Evolutionary conservation across 2,888 invertebrate genomes (phyloP).

Genomic region (Zygothrica quintamaculata): DNA sequence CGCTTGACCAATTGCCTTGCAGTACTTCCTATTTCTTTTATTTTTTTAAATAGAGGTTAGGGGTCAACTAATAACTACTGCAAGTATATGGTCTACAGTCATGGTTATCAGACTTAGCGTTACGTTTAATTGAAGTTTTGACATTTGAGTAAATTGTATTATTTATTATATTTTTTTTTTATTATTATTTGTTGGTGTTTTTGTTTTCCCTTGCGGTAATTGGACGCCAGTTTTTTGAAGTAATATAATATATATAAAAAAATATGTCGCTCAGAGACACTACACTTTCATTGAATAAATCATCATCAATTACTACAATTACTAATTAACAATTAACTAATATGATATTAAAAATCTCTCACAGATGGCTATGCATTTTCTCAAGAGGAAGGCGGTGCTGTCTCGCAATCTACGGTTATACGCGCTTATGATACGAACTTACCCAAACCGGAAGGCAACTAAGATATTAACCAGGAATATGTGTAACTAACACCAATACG

Average conservation of each 20-base stretch:
- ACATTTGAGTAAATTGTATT: conserved; percentile 25
- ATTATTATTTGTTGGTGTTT: too few species aligned
- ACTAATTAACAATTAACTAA: too few species aligned
- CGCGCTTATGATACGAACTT: conserved; percentile 97
- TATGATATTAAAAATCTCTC: conserved; percentile 19
- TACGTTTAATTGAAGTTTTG: conserved; percentile 40
- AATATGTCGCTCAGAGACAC: conserved; percentile 13
- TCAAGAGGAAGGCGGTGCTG: conserved; percentile 98
- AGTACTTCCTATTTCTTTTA: conserved; percentile 34
- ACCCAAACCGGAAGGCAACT: conserved; percentile 90
- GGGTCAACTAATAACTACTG: conserved; percentile 30
- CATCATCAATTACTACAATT: not conserved
- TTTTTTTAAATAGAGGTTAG: too few species aligned
- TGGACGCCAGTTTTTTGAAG: too few species aligned
- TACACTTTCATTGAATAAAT: conserved; percentile 25
- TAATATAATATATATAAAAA: not conserved
- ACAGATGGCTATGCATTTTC: conserved; percentile 99
- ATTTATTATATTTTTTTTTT: conserved; percentile 14
- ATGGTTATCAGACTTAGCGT: conserved; percentile 32
- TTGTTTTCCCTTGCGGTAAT: too few species aligned
- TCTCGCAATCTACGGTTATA: conserved; percentile 97
- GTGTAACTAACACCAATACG: not conserved
- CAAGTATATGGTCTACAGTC: conserved; percentile 5
- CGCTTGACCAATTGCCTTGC: conserved; percentile 30
- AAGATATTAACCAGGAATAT: conserved; percentile 23